Conservation (phyloP, 2,888 invertebrate genomes). For the Candidula unifasciata region DNA sequence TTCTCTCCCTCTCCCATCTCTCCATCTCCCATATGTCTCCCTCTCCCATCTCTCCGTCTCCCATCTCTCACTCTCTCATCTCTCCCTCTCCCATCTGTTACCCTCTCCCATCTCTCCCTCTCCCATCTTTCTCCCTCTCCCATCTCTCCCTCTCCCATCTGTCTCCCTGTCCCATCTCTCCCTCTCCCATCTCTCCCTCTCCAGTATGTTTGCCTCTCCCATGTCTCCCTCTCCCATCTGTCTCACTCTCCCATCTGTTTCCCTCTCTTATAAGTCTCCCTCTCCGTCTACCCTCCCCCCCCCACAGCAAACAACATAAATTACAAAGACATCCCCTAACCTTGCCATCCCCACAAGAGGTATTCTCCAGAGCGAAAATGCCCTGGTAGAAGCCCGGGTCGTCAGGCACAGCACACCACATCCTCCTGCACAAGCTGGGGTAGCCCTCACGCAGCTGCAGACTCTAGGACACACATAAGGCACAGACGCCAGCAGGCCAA, state of each 20-base stretch:
- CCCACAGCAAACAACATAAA: not conserved
- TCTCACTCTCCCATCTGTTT: not conserved
- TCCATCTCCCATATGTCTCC: not conserved
- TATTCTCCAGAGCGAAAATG: conserved; percentile 56
- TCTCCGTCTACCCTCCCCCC: not conserved
- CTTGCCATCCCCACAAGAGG: conserved; percentile 56
- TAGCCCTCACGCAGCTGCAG: conserved; percentile 49
- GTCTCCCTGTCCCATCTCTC: not conserved
- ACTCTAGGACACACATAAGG: conserved; percentile 38
- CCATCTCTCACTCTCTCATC: too few species aligned
- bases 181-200: not conserved
- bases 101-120: too few species aligned
- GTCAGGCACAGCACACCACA: conserved; percentile 55
- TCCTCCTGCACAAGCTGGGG: conserved; percentile 53
- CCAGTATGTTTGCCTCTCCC: not conserved
- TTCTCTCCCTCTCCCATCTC: too few species aligned
- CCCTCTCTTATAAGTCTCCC: not conserved
- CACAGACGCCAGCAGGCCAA: too few species aligned
- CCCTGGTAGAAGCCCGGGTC: conserved; percentile 47
- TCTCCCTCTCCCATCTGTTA: too few species aligned
- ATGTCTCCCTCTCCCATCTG: not conserved
- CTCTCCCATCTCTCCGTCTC: not conserved
- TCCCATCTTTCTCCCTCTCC: too few species aligned
- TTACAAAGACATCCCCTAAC: conserved; percentile 10
- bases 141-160: too few species aligned